Evolutionary conservation across 2,113 vertebrate genomes (phyloP).

Genomic region (Daboia siamensis): DNA sequence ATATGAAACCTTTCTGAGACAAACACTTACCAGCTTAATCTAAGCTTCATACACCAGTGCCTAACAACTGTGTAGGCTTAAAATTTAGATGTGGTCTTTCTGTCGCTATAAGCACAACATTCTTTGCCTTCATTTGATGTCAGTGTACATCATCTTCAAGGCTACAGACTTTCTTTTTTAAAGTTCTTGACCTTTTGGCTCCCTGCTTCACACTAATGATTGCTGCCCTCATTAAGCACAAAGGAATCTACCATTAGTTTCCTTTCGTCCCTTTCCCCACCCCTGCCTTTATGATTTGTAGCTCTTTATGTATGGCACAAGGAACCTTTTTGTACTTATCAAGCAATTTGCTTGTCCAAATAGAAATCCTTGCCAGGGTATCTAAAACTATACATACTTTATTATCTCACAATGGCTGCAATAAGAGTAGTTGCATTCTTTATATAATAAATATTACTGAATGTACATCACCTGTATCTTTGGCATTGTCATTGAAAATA

Average conservation of each 20-base stretch:
- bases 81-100: not conserved
- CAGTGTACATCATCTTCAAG: not conserved
- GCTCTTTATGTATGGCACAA: not conserved
- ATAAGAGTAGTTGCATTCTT: not conserved
- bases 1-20: not conserved
- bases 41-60: not conserved
- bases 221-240: not conserved
- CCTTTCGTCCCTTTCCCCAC: not conserved
- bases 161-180: not conserved
- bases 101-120: not conserved
- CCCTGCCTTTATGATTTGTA: not conserved
- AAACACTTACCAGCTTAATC: not conserved
- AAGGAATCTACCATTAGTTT: not conserved
- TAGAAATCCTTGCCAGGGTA: not conserved
- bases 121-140: not conserved
- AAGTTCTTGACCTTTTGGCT: not conserved
- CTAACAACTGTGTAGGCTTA: not conserved
- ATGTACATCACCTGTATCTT: not conserved
- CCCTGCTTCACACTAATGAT: not conserved
- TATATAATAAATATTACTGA: not conserved
- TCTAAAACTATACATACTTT: not conserved
- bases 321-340: not conserved
- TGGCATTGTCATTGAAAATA: not conserved
- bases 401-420: not conserved
- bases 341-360: not conserved